Percentiles rank a stretch among this genome's conserved stretches.
These are phyloP conservation scores for Siderastrea radians DNA, from an alignment of 92 coral and sea anemone genomes.

Conservation along the genomic window DNA sequence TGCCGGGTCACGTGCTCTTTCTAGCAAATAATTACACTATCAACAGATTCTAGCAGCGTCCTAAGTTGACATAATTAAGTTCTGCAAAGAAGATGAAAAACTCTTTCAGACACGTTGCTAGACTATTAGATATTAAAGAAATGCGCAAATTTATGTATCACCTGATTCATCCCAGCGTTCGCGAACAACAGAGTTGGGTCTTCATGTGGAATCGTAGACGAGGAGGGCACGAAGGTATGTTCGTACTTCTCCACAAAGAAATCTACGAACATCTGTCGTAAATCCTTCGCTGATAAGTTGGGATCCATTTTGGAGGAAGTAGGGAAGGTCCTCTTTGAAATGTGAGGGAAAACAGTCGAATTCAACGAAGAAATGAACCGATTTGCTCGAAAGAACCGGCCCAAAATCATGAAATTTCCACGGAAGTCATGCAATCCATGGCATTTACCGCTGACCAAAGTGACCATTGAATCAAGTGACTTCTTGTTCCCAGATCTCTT, in stretches of 20 bases:
- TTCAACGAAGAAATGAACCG: slow-evolving; percentile 30
- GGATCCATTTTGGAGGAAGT: slow-evolving; percentile 79
- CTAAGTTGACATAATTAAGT: background rate
- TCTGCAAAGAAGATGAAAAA: too few species aligned
- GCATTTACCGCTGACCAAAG: slow-evolving; percentile 34
- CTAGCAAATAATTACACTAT: background rate
- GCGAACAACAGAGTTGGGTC: slow-evolving; percentile 97
- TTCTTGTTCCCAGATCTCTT: background rate
- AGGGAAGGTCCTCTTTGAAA: background rate
- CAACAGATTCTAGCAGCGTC: background rate
- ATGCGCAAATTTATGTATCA: background rate
- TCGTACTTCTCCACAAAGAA: slow-evolving; percentile 91
- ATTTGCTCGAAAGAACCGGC: slow-evolving; percentile 28
- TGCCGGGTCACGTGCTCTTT: background rate
- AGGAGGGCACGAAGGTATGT: slow-evolving; percentile 93
- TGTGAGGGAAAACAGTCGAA: background rate
- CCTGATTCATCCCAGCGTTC: slow-evolving; percentile 99
- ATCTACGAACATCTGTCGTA: slow-evolving; percentile 87
- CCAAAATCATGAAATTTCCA: slow-evolving; percentile 41
- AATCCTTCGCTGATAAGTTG: slow-evolving; percentile 78
- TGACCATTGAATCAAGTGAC: too few species aligned
- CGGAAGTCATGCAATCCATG: slow-evolving; percentile 32
- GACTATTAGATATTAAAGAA: too few species aligned
- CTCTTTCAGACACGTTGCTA: too few species aligned
- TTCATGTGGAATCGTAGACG: slow-evolving; percentile 93